Percentiles rank a stretch among this genome's conserved stretches.
phyloP scores from a whole-genome alignment of 2,113 vertebrate species.

The Marcusenius ussheri region DNA sequence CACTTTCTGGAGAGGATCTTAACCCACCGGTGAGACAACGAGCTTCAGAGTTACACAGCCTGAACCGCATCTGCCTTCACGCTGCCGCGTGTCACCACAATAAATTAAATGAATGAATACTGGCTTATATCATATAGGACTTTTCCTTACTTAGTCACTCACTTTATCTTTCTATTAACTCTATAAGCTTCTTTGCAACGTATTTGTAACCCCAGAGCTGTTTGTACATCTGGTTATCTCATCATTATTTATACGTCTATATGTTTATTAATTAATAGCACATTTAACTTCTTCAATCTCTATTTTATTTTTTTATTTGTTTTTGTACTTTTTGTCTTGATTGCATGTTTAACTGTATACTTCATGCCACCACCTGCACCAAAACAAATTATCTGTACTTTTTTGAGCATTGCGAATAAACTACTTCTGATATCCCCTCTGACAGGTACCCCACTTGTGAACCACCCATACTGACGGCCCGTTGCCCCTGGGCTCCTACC shows the following conservation, averaged over 20 bases:
- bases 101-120: not conserved
- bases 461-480: not conserved
- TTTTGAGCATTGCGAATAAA: not conserved
- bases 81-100: not conserved
- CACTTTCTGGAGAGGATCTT: not conserved
- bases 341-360: not conserved
- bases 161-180: not conserved
- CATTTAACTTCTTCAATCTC: not conserved
- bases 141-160: not conserved
- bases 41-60: not conserved
- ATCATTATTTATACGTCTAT: not conserved
- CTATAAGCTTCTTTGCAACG: not conserved
- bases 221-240: not conserved
- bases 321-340: not conserved
- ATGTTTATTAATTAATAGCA: not conserved
- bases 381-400: not conserved
- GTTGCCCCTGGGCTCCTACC: slow-evolving; percentile 44
- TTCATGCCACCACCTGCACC: not conserved
- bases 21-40: not conserved
- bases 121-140: not conserved
- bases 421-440: not conserved
- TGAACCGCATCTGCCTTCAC: not conserved
- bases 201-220: not conserved
- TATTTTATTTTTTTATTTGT: not conserved
- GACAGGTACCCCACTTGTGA: not conserved